A percentile compares a stretch with the other conserved stretches of the same genome.
Conservation (phyloP, 2,888 invertebrate species). For the Phania funesta region DNA sequence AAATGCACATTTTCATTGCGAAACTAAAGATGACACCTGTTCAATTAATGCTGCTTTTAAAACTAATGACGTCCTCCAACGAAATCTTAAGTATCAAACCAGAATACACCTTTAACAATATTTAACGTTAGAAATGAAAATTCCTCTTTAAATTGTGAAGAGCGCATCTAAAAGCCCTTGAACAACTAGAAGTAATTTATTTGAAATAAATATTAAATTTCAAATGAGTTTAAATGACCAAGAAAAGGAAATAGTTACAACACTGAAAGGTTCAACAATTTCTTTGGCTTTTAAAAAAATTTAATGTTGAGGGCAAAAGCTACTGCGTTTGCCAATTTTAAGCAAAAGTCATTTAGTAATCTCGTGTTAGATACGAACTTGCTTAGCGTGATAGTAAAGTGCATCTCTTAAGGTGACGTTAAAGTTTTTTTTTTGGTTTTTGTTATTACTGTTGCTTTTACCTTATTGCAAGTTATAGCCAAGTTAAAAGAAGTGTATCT, state of each 20-base stretch:
- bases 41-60: neutral
- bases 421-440: constrained; percentile 5
- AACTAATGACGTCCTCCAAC: neutral
- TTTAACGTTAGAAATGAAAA: neutral
- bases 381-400: neutral
- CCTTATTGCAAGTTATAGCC: constrained; percentile 18
- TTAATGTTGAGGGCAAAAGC: constrained; percentile 35
- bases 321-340: constrained; percentile 41
- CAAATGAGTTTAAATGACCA: neutral
- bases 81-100: neutral
- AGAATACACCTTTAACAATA: neutral
- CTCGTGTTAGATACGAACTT: neutral
- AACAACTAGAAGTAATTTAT: neutral
- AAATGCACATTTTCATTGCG: too few species aligned
- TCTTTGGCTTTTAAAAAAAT: constrained; percentile 27
- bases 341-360: constrained; percentile 44
- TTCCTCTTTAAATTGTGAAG: too few species aligned
- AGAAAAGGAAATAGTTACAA: neutral
- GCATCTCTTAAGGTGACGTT: constrained; percentile 24
- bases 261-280: constrained; percentile 18
- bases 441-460: constrained; percentile 9
- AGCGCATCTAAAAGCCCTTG: neutral
- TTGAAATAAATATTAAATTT: constrained; percentile 7
- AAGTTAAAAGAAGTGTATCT: constrained; percentile 52
- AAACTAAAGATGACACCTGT: too few species aligned